Conservation (phyloP, 2,888 invertebrate genomes). For the Pseudanteris insignis region DNA sequence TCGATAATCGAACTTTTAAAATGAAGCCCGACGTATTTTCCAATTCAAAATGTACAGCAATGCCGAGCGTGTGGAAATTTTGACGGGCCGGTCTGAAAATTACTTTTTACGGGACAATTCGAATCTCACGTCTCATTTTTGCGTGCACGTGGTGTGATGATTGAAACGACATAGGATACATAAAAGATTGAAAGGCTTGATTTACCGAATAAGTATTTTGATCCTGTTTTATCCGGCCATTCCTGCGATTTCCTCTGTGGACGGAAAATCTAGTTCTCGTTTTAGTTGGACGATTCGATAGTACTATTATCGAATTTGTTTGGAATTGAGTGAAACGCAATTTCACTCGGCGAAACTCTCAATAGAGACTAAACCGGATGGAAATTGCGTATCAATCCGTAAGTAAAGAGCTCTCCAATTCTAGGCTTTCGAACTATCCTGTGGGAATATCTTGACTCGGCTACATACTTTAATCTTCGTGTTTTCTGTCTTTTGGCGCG, state of each 20-base stretch:
- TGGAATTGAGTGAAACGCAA: constrained; percentile 49
- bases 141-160: constrained; percentile 18
- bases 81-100: constrained; percentile 10
- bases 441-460: constrained; percentile 44
- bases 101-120: constrained; percentile 8
- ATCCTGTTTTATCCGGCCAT: constrained; percentile 40
- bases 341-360: constrained; percentile 58
- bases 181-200: constrained; percentile 38
- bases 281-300: constrained; percentile 41
- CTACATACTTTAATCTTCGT: constrained; percentile 42
- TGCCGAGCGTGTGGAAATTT: constrained; percentile 6
- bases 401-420: constrained; percentile 55
- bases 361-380: constrained; percentile 61
- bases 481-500: constrained; percentile 34
- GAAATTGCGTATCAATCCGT: constrained; percentile 66
- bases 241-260: constrained; percentile 36
- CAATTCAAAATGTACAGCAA: no score
- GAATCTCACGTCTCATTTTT: constrained; percentile 18
- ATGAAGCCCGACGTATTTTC: no score
- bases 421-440: constrained; percentile 45
- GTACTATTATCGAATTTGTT: constrained; percentile 47
- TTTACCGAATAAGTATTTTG: constrained; percentile 40
- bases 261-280: constrained; percentile 42
- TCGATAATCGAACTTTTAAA: no score
- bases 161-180: constrained; percentile 26